Base-by-base conservation (phyloP, 1,140 invertebrate species). In the Aphaenogaster ashmeadi region DNA sequence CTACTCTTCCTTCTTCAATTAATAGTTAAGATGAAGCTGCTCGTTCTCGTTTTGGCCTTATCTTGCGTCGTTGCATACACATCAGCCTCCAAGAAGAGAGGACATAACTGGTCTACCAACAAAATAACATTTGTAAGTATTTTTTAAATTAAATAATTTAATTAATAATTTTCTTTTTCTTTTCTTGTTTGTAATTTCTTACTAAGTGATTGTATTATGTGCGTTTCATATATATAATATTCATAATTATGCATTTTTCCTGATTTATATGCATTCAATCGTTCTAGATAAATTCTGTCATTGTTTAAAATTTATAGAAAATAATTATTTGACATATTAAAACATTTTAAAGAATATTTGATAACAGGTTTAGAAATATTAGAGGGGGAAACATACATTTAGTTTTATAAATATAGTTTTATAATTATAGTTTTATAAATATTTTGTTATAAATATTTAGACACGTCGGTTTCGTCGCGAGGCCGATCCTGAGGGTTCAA, bases 391-490 rank as follows among this genome's bases (percentile, higher is more conserved):
- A 60, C 3, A n/a, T 44, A 72, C 8, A 60, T 0, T 60, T 9
- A 60, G 27, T 60, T 38, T 36, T 56, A 52, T 6, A 64, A 18
- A 54, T 15, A 38, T 64, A 36, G 3, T 66, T 66, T n/a, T 38
- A 47, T 69, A 69, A n/a, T 2, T 44, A 69, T 69, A 18, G 4
- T 66, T 33, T 67, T 21, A 71, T 50, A 50, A 71, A 50, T 41
- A 15, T 66, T 66, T 66, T 13, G 8, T 69, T 27, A 38, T 18
- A 69, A 69, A 69, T 27, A 47, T 56, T 66, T 41, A 74, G 67
- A 47, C 44, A 27, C 13, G 18, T 27, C 52, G 36, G 13, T 52
- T 72, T 72, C 69, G 47, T 72, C 69, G 69, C 13, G 52, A 41
- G 11, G 8, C 8, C 27, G 27, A 52, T 36, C 5, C 9, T 75